Percentiles rank a stretch among this genome's conserved stretches.
These are phyloP conservation scores for Caenorhabditis inopinata DNA, from an alignment of 1,140 invertebrate species.

Conservation along the genomic window DNA sequence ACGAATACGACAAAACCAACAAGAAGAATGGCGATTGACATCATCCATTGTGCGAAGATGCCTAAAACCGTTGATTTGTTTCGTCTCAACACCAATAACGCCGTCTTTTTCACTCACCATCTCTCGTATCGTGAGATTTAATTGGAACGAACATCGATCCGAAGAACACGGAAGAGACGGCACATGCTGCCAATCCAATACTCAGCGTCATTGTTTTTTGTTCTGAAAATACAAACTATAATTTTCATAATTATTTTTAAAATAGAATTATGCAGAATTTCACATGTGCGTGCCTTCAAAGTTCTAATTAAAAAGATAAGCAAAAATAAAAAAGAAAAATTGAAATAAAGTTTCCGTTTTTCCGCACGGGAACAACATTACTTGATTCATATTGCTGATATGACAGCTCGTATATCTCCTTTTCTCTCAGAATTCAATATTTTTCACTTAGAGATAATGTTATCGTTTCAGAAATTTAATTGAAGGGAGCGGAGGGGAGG, in stretches of 20 bases:
- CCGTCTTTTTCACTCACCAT: conserved; percentile 31
- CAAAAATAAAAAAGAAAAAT: not conserved
- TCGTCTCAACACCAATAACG: not conserved
- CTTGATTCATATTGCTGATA: too few species aligned
- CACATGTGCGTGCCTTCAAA: too few species aligned
- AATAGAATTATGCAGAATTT: too few species aligned
- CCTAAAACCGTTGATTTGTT: not conserved
- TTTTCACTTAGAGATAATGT: too few species aligned
- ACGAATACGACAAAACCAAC: conserved; percentile 49
- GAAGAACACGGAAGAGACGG: conserved; percentile 49
- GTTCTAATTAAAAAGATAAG: too few species aligned
- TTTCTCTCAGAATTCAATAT: too few species aligned
- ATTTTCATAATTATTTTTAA: too few species aligned
- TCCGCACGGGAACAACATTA: too few species aligned
- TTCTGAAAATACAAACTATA: conserved; percentile 2
- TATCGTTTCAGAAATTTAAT: too few species aligned
- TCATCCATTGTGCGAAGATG: conserved; percentile 52
- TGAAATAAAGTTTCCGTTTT: too few species aligned
- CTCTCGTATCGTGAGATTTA: conserved; percentile 46
- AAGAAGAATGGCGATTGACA: conserved; percentile 49
- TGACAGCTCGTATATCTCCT: too few species aligned
- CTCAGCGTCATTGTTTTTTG: not conserved
- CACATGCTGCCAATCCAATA: conserved; percentile 49
- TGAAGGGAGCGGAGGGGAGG: too few species aligned
- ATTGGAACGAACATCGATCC: conserved; percentile 53